These are phyloP conservation scores for Halcyon leucocephala DNA, from an alignment of 2,797 vertebrate species.

Conservation along the genomic window DNA sequence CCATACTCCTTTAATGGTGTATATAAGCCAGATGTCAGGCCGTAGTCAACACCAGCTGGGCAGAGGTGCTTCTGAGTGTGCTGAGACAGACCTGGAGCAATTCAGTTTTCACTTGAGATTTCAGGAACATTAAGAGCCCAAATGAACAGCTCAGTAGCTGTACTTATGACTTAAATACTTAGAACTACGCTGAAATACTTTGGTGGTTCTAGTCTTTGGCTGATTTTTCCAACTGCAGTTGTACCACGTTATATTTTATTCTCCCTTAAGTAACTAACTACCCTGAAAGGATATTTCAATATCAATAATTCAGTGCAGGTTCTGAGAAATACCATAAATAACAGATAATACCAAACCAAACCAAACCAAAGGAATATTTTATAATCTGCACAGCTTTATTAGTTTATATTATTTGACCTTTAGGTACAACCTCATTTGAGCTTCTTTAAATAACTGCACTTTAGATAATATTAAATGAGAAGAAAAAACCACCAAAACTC, in stretches of 20 bases:
- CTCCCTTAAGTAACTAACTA: background rate
- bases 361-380: background rate
- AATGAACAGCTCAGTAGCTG: background rate
- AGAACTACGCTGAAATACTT: background rate
- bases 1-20: background rate
- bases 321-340: slow-evolving; percentile 16
- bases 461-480: background rate
- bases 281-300: background rate
- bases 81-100: background rate
- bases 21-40: background rate
- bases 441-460: background rate
- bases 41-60: background rate
- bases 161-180: background rate
- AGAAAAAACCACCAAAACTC: background rate
- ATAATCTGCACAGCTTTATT: background rate
- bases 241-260: background rate
- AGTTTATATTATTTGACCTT: background rate
- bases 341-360: background rate
- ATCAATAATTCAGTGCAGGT: background rate
- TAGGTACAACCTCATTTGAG: background rate
- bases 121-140: background rate
- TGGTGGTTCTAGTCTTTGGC: background rate
- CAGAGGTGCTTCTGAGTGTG: background rate
- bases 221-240: background rate
- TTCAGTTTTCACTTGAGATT: background rate